Base-by-base conservation (phyloP, 2,797 vertebrate genomes). In the Graptemys geographica region DNA sequence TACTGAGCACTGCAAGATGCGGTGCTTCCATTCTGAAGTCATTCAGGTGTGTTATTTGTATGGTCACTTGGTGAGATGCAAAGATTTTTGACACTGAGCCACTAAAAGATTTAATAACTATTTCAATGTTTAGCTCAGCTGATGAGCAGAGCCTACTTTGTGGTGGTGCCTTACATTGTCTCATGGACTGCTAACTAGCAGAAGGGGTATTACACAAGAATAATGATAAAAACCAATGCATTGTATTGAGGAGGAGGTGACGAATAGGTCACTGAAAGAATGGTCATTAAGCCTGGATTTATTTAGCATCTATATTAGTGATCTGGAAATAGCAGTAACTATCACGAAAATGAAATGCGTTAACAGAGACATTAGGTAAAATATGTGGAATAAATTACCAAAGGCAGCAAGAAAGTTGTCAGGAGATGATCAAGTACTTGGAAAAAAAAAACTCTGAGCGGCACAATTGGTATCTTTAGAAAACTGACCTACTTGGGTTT, bases 401-500 rank as follows among this genome's bases (percentile, higher is more conserved):
- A 94, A 88, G 53, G 59, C 33, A 82, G 51, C 31, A 87, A 79
- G 9, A 81, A 85, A 91, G 92, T 79, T 11, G 56, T 87, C 55
- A 57, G 49, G 57, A 86, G 49, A 83, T 9, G 76, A 81, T 87
- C 49, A 94, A 57, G n/a, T 72, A 44, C 31, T 86, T 33, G 95
- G 56, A 21, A 89, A n/a, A 80, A 44, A 47, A 65, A 78, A 83
- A 55, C 19, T 23, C 81, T 81, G 47, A 47, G 78, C 23, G 15
- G 82, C 19, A 49, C 6, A 80, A 79, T 9, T 93, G 47, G 28
- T 49, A 83, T 44, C 41, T 92, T 56, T 21, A 31, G 6, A 53
- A 74, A 91, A 95, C 87, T 84, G 16, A 91, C 25, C 87, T 89
- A 56, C 55, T 89, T 94, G 81, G 65, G 23, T 53, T 88, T 92